Base-by-base conservation (phyloP, 2,888 invertebrate species). In the Xylota sylvarum region DNA sequence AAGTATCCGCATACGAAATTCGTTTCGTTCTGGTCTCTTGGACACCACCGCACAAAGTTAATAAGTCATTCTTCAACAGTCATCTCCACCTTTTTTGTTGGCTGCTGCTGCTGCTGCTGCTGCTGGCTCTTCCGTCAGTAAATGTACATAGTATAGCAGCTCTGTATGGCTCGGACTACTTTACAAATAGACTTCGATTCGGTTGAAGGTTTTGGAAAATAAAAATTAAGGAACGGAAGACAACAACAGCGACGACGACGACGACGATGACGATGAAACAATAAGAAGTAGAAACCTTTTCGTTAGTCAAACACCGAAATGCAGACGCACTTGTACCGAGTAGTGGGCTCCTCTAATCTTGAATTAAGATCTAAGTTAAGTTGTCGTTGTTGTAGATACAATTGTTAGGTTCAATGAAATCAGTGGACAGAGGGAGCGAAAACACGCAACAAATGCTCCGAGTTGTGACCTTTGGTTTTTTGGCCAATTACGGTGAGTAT, bases 11-110 rank as follows among this genome's bases (percentile, higher is more conserved):
- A 82, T 86, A 86, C 82, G 78, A 86, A 86, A 86, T 86, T 86
- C 86, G 82, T 86, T 88, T 88, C 88, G 88, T 88, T 88, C 81
- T 88, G 88, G 88, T 88, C 88, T 88, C 88, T 88, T 88, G 88
- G 72, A 50, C 88, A 88, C 88, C 88, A 87, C 88, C 85, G 86
- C 86, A 88, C 81, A 88, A 88, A 88, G 88, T 88, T 88, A 88
- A 88, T 88, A 88, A 88, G 88, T 88, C 88, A 88, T 88, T 88
- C 88, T 88, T 88, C 88, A 86, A 86, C 86, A 86, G 82, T 86
- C 86, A 82, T 86, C 81, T 86, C 86, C 86, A 86, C 86, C 86
- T 78, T 86, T 84, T 55, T 86, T 86, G 73, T 52, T n/a, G 23
- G 23, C 43, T 43, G 35, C 7, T 43, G 55, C 30, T 43, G 56